A percentile compares a stretch with the other conserved stretches of the same genome.
Conservation (phyloP, 1,140 invertebrate species). For the Drosophila elegans region DNA sequence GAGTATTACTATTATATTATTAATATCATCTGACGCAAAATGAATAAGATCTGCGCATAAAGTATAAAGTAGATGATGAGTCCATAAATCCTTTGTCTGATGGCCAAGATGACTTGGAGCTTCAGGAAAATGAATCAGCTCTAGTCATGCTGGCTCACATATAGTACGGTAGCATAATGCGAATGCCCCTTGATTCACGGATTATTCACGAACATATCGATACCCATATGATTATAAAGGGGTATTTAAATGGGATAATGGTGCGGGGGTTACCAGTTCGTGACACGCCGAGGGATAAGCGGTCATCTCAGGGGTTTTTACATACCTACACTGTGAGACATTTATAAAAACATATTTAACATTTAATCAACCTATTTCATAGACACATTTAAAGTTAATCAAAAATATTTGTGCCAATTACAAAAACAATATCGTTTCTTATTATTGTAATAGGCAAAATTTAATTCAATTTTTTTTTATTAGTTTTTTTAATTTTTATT, state of each 20-base stretch:
- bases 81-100: constrained; percentile 3
- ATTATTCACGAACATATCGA: constrained; percentile 10
- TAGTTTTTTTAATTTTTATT: too few relatives aligned
- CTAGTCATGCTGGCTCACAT: neutral
- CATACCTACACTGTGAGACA: neutral
- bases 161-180: constrained; percentile 20
- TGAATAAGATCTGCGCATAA: neutral
- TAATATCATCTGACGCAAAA: neutral
- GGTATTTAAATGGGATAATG: neutral
- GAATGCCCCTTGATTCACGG: constrained; percentile 28
- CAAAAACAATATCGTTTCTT: too few relatives aligned
- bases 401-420: too few relatives aligned
- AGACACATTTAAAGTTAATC: too few relatives aligned
- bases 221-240: neutral
- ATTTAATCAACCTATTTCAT: too few relatives aligned
- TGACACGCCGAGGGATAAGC: neutral
- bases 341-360: neutral
- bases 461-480: too few relatives aligned
- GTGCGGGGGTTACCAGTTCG: neutral
- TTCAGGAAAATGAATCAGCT: constrained; percentile 16
- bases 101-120: constrained; percentile 26
- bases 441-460: too few relatives aligned
- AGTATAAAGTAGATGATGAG: constrained; percentile 12
- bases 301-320: neutral
- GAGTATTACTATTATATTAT: neutral